Conservation (phyloP, 2,888 invertebrate species). For the Aphidoletes aphidimyza region DNA sequence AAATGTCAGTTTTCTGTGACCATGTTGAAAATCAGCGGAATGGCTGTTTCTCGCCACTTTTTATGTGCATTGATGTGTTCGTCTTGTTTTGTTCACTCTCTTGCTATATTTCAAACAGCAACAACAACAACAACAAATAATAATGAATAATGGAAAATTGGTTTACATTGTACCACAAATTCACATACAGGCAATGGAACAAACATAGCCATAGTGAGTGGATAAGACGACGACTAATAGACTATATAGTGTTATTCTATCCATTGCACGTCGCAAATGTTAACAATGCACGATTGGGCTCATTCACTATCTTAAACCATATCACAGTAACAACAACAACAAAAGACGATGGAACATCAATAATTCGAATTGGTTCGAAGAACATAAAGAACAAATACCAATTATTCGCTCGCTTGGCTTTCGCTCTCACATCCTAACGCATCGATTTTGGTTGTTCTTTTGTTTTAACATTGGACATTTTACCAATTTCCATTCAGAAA, state of each 20-base stretch:
- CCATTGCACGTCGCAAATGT: not conserved
- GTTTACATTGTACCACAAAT: not conserved
- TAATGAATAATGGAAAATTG: slow-evolving; percentile 11
- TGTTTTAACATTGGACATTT: too few species aligned
- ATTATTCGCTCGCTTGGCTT: slow-evolving; percentile 29
- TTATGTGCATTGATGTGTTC: too few species aligned
- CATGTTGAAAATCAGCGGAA: not conserved
- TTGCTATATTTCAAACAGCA: not conserved
- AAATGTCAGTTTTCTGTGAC: too few species aligned
- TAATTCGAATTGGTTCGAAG: not conserved
- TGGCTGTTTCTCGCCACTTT: not conserved
- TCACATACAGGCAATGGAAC: not conserved
- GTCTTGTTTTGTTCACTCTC: not conserved
- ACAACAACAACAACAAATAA: not conserved
- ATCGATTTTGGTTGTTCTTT: not conserved
- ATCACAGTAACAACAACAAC: not conserved
- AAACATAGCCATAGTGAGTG: too few species aligned
- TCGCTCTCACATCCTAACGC: not conserved
- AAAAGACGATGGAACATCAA: not conserved
- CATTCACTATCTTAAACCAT: too few species aligned
- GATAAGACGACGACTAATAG: too few species aligned
- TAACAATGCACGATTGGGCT: too few species aligned
- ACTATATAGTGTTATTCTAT: not conserved
- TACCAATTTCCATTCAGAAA: too few species aligned
- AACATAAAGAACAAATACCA: slow-evolving; percentile 12